These are phyloP conservation scores for Pseudorectes ferrugineus DNA, from an alignment of 2,113 vertebrate genomes.

Conservation along the genomic window DNA sequence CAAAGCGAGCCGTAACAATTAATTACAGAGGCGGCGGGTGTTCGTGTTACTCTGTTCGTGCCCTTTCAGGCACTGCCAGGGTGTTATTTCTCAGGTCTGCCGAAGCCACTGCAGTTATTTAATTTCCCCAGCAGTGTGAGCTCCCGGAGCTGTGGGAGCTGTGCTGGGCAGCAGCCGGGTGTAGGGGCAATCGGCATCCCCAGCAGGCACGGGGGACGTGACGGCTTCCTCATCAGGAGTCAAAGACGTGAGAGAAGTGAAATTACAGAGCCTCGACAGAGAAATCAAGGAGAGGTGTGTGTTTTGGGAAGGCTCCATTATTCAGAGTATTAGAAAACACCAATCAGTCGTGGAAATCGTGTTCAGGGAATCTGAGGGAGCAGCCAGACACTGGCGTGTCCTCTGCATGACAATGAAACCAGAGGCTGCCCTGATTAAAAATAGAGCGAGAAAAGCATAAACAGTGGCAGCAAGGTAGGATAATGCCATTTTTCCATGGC, in stretches of 20 bases:
- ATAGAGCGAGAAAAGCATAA: not conserved
- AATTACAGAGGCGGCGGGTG: not conserved
- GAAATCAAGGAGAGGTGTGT: not conserved
- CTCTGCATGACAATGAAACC: conserved; percentile 32
- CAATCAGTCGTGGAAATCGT: not conserved
- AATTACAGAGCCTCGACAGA: not conserved
- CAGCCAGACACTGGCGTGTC: not conserved
- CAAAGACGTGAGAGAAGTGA: not conserved
- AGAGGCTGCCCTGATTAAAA: not conserved
- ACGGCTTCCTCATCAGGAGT: not conserved
- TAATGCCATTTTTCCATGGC: not conserved
- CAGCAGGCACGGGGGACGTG: accelerated
- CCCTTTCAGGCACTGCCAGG: not conserved
- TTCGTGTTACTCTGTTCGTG: accelerated
- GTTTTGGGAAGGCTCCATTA: not conserved
- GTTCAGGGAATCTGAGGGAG: not conserved
- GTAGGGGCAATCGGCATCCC: accelerated
- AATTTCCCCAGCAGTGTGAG: not conserved
- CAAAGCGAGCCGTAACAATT: not conserved
- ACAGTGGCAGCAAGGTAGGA: not conserved
- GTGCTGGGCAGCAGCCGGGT: accelerated
- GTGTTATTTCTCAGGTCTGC: not conserved
- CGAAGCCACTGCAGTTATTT: not conserved
- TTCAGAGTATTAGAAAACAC: not conserved
- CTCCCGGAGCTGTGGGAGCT: not conserved